Evolutionary conservation across 2,888 invertebrate species (phyloP).

Genomic region (Anorthoa munda): DNA sequence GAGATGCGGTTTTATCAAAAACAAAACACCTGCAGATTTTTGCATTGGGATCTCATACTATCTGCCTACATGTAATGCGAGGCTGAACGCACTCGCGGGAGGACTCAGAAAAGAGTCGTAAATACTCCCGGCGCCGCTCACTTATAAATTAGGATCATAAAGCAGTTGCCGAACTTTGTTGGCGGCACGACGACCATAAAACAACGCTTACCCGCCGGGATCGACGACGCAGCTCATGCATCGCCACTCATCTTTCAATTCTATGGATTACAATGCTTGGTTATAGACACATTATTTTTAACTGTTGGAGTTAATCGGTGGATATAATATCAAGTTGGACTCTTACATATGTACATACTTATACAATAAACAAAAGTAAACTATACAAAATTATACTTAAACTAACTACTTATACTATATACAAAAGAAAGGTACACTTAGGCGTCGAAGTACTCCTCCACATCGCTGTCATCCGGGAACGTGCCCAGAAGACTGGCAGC

Average conservation of each 20-base stretch:
- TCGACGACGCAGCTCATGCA: constrained; percentile 72
- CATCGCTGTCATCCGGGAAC: too few species aligned
- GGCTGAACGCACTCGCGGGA: constrained; percentile 87
- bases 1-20: too few species aligned
- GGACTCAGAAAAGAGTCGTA: constrained; percentile 87
- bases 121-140: constrained; percentile 88
- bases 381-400: too few species aligned
- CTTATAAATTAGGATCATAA: constrained; percentile 91
- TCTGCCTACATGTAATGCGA: constrained; percentile 59
- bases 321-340: constrained; percentile 2
- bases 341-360: too few species aligned
- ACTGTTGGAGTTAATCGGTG: not conserved
- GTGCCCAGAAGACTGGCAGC: too few species aligned
- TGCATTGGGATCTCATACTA: too few species aligned
- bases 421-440: too few species aligned
- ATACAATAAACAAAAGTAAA: too few species aligned
- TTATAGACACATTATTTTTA: constrained; percentile 47
- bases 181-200: constrained; percentile 89
- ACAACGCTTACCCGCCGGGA: constrained; percentile 86
- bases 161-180: constrained; percentile 90
- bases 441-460: too few species aligned
- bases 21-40: too few species aligned
- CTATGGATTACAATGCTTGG: constrained; percentile 70
- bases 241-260: constrained; percentile 84
- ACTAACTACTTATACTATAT: too few species aligned